A percentile compares a stretch with the other conserved stretches of the same genome.
Conservation (phyloP, 2,888 invertebrate genomes). For the Amphimallon solstitiale region DNA sequence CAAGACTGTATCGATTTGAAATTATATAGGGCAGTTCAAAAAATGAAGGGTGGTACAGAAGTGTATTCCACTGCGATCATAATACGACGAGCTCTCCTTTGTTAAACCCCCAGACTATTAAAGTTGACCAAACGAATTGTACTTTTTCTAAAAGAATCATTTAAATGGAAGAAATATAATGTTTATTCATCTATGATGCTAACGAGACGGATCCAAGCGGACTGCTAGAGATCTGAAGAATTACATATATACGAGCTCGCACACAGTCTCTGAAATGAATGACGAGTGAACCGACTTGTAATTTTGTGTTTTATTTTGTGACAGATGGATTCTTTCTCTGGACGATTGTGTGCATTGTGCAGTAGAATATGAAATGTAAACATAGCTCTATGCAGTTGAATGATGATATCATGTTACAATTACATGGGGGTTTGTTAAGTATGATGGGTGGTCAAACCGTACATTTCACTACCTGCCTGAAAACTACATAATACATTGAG, state of each 20-base stretch:
- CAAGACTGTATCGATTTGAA: conserved; percentile 43
- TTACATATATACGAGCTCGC: neutral
- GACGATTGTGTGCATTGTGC: conserved; percentile 59
- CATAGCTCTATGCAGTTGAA: conserved; percentile 58
- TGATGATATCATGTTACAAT: conserved; percentile 61
- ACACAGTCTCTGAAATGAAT: too few species aligned
- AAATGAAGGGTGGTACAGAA: conserved; percentile 45
- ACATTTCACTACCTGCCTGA: conserved; percentile 31
- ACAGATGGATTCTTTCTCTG: conserved; percentile 48
- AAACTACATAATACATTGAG: conserved; percentile 5
- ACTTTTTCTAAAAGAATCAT: conserved; percentile 24
- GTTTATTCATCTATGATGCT: conserved; percentile 20
- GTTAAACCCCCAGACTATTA: conserved; percentile 47
- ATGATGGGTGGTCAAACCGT: conserved; percentile 30
- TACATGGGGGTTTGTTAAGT: conserved; percentile 52
- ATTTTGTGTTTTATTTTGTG: conserved; percentile 29
- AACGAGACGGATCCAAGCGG: conserved; percentile 5
- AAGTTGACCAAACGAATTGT: conserved; percentile 45
- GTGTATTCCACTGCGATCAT: conserved; percentile 42
- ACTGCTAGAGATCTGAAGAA: conserved; percentile 7
- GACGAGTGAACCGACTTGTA: conserved; percentile 12
- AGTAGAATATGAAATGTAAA: conserved; percentile 63
- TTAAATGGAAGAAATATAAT: conserved; percentile 21
- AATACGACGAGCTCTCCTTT: conserved; percentile 45
- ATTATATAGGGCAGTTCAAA: conserved; percentile 42